phyloP scores from a whole-genome alignment of 2,888 invertebrate genomes.

The Diogma glabrata region DNA sequence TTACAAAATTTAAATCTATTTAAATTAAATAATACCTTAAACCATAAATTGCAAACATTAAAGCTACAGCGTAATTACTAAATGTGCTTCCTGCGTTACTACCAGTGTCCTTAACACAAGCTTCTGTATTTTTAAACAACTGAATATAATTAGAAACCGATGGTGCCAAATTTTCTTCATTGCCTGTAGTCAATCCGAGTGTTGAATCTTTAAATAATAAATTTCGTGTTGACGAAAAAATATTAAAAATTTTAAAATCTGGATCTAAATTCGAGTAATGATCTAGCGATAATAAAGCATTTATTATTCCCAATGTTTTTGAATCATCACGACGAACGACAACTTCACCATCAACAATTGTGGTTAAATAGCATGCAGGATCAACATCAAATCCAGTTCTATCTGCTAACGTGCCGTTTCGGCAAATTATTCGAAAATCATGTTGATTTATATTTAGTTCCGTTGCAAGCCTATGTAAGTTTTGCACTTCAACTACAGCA shows the following conservation, averaged over 20 bases:
- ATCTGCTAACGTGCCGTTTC: constrained; percentile 44
- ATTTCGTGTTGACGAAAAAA: constrained; percentile 41
- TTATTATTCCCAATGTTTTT: constrained; percentile 24
- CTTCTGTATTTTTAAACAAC: constrained; percentile 39
- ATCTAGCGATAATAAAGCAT: constrained; percentile 19
- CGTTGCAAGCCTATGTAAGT: constrained; percentile 36
- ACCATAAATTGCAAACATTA: too few relatives aligned
- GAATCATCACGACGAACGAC: constrained; percentile 34
- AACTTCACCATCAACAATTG: constrained; percentile 51
- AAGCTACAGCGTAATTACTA: too few relatives aligned
- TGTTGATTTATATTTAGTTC: constrained; percentile 28
- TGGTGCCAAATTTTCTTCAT: constrained; percentile 26
- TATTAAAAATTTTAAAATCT: constrained; percentile 45
- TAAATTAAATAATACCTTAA: too few relatives aligned
- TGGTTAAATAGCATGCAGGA: constrained; percentile 42
- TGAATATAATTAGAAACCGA: constrained; percentile 45
- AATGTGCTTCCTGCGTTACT: too few relatives aligned
- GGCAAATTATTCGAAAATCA: constrained; percentile 45
- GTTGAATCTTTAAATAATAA: constrained; percentile 52
- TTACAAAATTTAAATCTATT: too few relatives aligned
- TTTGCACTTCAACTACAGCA: constrained; percentile 45
- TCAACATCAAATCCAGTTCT: constrained; percentile 41
- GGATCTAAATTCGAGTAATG: constrained; percentile 24
- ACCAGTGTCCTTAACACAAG: constrained; percentile 22
- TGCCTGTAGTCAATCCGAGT: constrained; percentile 41